These are phyloP conservation scores for Hymenochirus boettgeri DNA, from an alignment of 2,113 vertebrate genomes.

Conservation along the genomic window DNA sequence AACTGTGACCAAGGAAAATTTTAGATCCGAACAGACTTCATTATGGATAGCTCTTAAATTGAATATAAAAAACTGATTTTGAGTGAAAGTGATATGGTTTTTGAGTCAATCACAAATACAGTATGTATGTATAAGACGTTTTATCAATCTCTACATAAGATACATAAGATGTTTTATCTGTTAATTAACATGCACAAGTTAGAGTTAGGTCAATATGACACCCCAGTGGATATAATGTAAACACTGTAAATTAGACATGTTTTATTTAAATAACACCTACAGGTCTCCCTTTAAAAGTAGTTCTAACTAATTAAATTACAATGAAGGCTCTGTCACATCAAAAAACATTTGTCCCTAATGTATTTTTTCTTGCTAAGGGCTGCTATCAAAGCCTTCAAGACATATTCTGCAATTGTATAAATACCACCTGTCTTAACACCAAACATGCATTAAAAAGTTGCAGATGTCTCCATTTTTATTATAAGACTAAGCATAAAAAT, in stretches of 20 bases:
- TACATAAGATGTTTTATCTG: not conserved
- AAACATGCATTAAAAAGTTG: not conserved
- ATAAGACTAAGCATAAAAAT: not conserved
- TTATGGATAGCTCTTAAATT: too few species aligned
- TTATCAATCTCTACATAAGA: too few species aligned
- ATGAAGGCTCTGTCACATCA: not conserved
- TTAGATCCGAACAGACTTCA: too few species aligned
- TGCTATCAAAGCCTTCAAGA: not conserved
- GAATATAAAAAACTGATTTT: too few species aligned
- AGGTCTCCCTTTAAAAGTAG: conserved; percentile 1
- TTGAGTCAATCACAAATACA: too few species aligned
- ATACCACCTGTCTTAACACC: not conserved
- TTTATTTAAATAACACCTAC: conserved; percentile 3
- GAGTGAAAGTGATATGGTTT: too few species aligned
- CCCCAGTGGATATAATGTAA: not conserved
- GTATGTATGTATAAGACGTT: too few species aligned
- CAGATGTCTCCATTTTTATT: not conserved
- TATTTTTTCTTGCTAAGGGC: not conserved
- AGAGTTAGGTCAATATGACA: not conserved
- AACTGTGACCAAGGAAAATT: too few species aligned
- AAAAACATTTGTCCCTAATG: not conserved
- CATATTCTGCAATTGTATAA: not conserved
- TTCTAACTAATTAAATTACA: not conserved
- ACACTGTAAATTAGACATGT: not conserved
- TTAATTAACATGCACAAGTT: not conserved